Conservation (phyloP, 2,113 vertebrate genomes). For the Asarcornis scutulata region DNA sequence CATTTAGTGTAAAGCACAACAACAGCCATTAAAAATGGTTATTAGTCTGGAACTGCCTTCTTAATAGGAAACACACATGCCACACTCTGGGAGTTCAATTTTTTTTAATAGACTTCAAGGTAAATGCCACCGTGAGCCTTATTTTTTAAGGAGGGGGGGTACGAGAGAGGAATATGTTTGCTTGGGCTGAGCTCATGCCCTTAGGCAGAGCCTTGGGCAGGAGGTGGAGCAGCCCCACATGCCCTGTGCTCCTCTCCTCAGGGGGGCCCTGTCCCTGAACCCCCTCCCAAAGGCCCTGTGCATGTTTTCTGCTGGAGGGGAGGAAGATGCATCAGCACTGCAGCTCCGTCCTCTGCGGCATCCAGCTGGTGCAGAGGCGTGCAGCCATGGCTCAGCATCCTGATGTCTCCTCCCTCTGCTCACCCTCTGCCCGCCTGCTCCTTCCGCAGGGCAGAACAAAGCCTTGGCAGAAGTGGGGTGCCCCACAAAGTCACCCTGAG, state of each 20-base stretch:
- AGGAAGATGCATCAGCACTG: background rate
- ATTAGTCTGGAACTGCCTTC: constrained; percentile 67
- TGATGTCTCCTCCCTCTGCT: background rate
- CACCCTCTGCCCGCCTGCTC: background rate
- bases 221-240: constrained; percentile 37
- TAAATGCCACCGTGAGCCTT: constrained; percentile 49
- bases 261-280: background rate
- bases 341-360: background rate
- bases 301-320: constrained; percentile 3
- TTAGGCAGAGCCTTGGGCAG: constrained; percentile 49
- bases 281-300: background rate
- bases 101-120: constrained; percentile 51
- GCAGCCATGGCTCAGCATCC: background rate
- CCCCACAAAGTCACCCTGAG: background rate
- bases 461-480: background rate
- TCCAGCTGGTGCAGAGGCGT: background rate
- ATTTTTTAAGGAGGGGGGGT: background rate
- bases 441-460: background rate
- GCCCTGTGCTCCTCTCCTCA: background rate
- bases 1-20: constrained; percentile 43
- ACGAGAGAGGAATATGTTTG: background rate
- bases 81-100: constrained; percentile 31
- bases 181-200: constrained; percentile 42
- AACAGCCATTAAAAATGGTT: constrained; percentile 65
- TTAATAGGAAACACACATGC: constrained; percentile 64